Evolutionary conservation across 1,140 invertebrate genomes (phyloP).

Genomic region (Leptoteleia sp.): DNA sequence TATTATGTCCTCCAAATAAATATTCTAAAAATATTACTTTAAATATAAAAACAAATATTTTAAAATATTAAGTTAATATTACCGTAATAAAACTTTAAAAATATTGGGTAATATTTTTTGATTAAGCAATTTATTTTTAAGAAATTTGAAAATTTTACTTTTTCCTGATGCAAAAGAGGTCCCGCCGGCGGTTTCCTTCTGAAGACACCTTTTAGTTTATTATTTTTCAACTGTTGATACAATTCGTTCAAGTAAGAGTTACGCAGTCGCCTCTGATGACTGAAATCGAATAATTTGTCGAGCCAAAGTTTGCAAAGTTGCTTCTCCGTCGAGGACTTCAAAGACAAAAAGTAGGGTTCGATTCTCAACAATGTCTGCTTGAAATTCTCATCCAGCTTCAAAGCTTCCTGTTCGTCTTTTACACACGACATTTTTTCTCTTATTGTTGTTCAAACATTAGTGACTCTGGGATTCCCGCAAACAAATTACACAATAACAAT

Average conservation of each 20-base stretch:
- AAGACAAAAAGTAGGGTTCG: conserved; percentile 70
- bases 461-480: no score
- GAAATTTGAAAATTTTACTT: conserved; percentile 9
- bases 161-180: conserved; percentile 1
- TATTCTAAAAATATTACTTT: no score
- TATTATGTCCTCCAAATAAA: no score
- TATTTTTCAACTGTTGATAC: conserved; percentile 70
- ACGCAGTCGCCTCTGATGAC: conserved; percentile 70
- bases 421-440: conserved; percentile 31
- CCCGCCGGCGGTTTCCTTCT: conserved; percentile 69
- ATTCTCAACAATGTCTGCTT: conserved; percentile 71
- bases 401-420: conserved; percentile 65
- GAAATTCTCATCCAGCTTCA: conserved; percentile 75
- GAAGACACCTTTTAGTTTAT: conserved; percentile 72
- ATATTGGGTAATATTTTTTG: no score
- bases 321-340: conserved; percentile 67
- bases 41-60: no score
- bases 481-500: no score
- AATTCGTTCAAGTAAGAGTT: conserved; percentile 77
- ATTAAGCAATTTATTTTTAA: no score
- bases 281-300: conserved; percentile 72
- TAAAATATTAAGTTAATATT: no score
- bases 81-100: no score
- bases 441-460: no score
- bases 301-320: conserved; percentile 76